Evolutionary conservation across 2,888 invertebrate species (phyloP), one percentile per base, ranked within the genome.

Genomic region (Aromia moschata): DNA sequence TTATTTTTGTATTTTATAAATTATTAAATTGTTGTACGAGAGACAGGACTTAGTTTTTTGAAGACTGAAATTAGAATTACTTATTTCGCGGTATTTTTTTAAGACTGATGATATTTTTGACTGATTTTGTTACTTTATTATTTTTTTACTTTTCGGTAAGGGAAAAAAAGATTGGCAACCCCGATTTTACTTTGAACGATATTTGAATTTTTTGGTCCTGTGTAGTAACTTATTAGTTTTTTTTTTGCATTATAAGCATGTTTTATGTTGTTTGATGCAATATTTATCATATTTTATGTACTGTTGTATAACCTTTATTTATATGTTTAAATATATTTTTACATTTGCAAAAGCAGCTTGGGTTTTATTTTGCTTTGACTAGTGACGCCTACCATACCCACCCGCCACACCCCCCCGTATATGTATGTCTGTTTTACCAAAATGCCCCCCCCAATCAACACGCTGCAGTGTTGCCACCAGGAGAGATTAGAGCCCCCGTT

Each of bases 301-400:
- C 77, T 81, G 80, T 81, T 81, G 80, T 81, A 77, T 78, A 77
- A 78, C 77, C 74, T 78, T 78, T 78, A 80, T 80, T 80, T 80
- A 80, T n/a, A n/a, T 80, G 80, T 81, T 81, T 77, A 80, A 81
- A 81, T 81, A 81, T 81, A 81, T 81, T 81, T 80, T 81, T 81
- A 80, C 80, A 80, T 78, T 79, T 77, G 79, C 79, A 77, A 74
- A 79, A 75, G 77, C 76, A 77, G 79, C 79, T 80, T 80, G 79
- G 79, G 79, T 80, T 80, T 80, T 79, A 79, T 80, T 80, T 80
- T 77, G 77, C 77, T 78, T 78, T 61, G 47, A 58, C 58, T 67
- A 67, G 64, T 62, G 56, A 46, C 58, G 59, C 65, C 69, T 71
- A 66, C 59, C n/a, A n/a, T n/a, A n/a, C n/a, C n/a, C n/a, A n/a